Base-by-base conservation (phyloP, 2,113 vertebrate species). In the Corythaeola cristata region DNA sequence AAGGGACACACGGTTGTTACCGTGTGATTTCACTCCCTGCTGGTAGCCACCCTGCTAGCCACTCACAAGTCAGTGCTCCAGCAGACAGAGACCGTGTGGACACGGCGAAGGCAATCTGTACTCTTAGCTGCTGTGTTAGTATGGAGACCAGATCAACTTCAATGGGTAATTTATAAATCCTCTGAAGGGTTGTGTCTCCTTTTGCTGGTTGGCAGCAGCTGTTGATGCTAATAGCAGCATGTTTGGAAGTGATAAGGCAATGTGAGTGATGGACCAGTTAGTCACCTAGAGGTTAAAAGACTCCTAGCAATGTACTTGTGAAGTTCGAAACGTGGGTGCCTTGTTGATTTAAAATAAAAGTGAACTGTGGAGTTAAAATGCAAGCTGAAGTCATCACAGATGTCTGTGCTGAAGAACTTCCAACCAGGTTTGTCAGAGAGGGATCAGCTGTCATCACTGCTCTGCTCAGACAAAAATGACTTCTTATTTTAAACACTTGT, bases 271-370 rank as follows among this genome's bases (percentile, higher is more conserved):
- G 76, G 88, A 28, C 88, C 67, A 64, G 64, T 72, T 64, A 56
- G 85, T 88, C 83, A 93, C 68, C 60, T 90, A 68, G 59, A 88
- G 72, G 85, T 74, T 50, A 80, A 82, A 88, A 93, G 71, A 58
- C n/a, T 90, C 58, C 12, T 28, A 71, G 32, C 44, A 59, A 67
- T 67, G 24, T 6, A 24, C 50, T 91, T 79, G 59, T 27, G 33
- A 71, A 80, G 64, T 50, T 92, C 8, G 2, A 18, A 55, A 47
- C 3, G 4, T 74, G 55, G 32, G 37, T 88, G 41, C n/a, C 28
- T 64, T 80, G 58, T 80, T 91, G 78, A 77, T 93, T 83, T 85
- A 58, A 92, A 91, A 60, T 59, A 39, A 74, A 96, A 93, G 50
- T 75, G 59, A 91, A 32, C 72, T 50, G 55, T 3, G 9, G 30